Percentiles rank a stretch among this genome's conserved stretches.
These are phyloP conservation scores for Nothoprocta perdicaria DNA, from an alignment of 2,113 vertebrate species.

Conservation along the genomic window DNA sequence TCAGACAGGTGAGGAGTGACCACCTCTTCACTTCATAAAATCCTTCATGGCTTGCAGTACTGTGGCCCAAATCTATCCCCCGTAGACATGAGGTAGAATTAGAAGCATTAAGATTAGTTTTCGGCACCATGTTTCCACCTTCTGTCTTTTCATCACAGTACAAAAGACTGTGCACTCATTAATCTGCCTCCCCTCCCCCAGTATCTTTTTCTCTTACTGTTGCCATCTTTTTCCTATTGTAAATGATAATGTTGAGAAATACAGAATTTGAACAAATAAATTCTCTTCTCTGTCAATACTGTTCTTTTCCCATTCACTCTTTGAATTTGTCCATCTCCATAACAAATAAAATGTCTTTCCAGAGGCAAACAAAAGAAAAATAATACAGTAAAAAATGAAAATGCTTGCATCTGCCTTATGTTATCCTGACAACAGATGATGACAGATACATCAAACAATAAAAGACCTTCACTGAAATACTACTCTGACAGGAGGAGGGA, in stretches of 20 bases:
- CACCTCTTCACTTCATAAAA: neutral
- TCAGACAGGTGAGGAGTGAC: neutral
- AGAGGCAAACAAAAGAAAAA: constrained; percentile 6
- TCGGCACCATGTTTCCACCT: neutral
- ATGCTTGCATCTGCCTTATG: neutral
- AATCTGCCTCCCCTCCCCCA: neutral
- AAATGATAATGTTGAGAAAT: neutral
- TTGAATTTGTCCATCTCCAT: neutral
- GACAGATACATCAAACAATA: constrained; percentile 42
- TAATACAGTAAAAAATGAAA: constrained; percentile 19
- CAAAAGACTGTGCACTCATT: neutral
- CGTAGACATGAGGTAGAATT: neutral
- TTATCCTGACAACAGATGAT: constrained; percentile 31
- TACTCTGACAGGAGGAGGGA: neutral
- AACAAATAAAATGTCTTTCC: constrained; percentile 23
- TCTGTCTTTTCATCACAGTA: neutral
- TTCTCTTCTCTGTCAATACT: neutral
- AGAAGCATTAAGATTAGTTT: neutral
- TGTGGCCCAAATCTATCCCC: neutral
- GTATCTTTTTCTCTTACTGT: neutral
- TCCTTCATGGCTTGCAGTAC: neutral
- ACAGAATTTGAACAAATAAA: neutral
- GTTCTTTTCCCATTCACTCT: neutral
- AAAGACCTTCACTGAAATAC: constrained; percentile 24
- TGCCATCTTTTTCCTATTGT: neutral